Conservation (phyloP, 2,797 vertebrate species). For the Enteromius fasciolatus region DNA sequence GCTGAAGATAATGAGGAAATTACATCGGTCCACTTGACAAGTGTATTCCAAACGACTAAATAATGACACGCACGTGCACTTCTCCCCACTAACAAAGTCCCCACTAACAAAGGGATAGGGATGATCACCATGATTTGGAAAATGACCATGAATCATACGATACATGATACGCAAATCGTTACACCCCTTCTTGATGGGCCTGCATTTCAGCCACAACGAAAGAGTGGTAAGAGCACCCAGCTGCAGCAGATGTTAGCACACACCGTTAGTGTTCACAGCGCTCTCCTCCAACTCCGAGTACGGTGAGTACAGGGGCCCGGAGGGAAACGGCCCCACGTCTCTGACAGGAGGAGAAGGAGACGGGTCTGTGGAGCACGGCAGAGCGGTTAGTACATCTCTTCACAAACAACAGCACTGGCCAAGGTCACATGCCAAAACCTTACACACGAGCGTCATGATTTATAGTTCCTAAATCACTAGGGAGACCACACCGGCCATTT, state of each 20-base stretch:
- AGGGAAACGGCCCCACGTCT: slow-evolving; percentile 85
- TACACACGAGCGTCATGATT: background rate
- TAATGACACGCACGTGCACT: too few relatives aligned
- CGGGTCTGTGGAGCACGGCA: slow-evolving; percentile 75
- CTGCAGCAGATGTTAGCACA: slow-evolving; percentile 48
- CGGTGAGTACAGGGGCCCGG: slow-evolving; percentile 76
- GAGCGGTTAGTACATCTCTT: slow-evolving; percentile 10
- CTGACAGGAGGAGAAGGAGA: slow-evolving; percentile 90
- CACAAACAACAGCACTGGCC: slow-evolving; percentile 56
- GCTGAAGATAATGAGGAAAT: too few relatives aligned
- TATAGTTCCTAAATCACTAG: background rate
- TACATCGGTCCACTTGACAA: too few relatives aligned
- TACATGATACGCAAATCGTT: too few relatives aligned
- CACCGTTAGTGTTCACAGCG: slow-evolving; percentile 76
- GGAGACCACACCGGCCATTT: background rate
- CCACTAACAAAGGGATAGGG: too few relatives aligned
- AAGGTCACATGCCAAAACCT: background rate
- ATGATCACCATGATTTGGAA: too few relatives aligned
- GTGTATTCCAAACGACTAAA: too few relatives aligned
- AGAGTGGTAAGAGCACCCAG: background rate
- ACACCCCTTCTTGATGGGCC: too few relatives aligned
- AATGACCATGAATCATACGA: too few relatives aligned
- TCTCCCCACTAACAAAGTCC: too few relatives aligned
- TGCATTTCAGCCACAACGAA: background rate
- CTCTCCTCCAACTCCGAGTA: slow-evolving; percentile 77